Percentiles rank a stretch among this genome's conserved stretches.
Conservation (phyloP, 2,113 vertebrate genomes). For the Hypocryptadius cinnamomeus region DNA sequence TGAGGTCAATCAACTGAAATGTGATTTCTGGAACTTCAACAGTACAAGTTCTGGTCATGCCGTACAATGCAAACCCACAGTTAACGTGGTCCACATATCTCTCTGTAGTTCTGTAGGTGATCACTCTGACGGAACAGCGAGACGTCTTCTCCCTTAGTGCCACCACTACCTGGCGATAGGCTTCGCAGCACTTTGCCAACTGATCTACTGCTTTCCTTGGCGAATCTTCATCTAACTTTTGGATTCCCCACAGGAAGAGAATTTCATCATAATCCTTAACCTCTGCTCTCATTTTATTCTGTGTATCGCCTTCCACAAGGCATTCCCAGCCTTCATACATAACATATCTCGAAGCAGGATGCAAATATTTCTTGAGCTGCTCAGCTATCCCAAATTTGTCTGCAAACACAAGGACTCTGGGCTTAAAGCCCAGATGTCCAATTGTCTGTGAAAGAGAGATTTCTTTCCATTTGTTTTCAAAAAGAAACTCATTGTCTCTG, state of each 20-base stretch:
- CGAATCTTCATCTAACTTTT: conserved; percentile 67
- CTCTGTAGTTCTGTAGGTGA: conserved; percentile 78
- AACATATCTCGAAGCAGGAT: conserved; percentile 64
- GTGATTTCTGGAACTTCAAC: conserved; percentile 70
- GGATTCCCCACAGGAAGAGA: conserved; percentile 78
- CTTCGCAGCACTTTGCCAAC: conserved; percentile 76
- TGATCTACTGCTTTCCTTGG: conserved; percentile 53
- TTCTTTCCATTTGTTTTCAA: conserved; percentile 71
- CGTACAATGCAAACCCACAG: conserved; percentile 76
- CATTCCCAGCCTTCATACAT: conserved; percentile 50
- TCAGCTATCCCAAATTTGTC: conserved; percentile 74
- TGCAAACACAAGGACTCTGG: conserved; percentile 77
- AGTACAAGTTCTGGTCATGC: conserved; percentile 78
- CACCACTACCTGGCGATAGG: conserved; percentile 74
- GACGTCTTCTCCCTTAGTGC: conserved; percentile 59
- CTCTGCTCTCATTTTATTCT: conserved; percentile 31
- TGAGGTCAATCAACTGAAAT: conserved; percentile 82
- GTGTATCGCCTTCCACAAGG: not conserved
- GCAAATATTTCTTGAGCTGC: conserved; percentile 67
- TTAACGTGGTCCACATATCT: conserved; percentile 72
- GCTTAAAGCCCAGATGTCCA: not conserved
- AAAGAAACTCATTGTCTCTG: conserved; percentile 70
- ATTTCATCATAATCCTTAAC: conserved; percentile 61
- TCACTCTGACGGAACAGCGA: conserved; percentile 56
- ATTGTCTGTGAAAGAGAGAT: not conserved